phyloP scores from a whole-genome alignment of 2,113 vertebrate genomes.

The Damaliscus lunatus region DNA sequence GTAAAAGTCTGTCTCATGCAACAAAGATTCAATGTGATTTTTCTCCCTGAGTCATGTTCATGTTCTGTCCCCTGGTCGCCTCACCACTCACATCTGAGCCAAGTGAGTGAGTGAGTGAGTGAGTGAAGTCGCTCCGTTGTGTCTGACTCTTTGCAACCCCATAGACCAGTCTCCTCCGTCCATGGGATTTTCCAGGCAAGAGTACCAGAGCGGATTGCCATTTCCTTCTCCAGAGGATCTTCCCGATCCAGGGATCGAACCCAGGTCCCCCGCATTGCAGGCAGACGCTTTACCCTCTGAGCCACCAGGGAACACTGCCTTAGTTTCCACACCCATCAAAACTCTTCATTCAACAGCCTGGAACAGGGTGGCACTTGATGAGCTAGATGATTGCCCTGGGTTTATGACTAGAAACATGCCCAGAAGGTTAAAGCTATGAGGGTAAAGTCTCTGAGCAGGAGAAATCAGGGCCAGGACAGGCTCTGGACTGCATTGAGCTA shows the following conservation, averaged over 20 bases:
- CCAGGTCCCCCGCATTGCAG: neutral
- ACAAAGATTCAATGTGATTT: neutral
- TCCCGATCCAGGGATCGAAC: neutral
- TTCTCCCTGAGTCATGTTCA: neutral
- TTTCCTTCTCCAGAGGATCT: neutral
- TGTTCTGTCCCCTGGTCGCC: neutral
- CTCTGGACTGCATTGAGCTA: neutral
- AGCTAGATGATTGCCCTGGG: neutral
- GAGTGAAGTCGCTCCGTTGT: neutral
- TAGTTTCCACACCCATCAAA: neutral
- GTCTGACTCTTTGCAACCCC: neutral
- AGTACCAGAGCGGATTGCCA: neutral
- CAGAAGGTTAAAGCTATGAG: neutral
- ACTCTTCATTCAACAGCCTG: neutral
- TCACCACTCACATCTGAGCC: neutral
- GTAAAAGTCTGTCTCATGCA: neutral
- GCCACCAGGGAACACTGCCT: neutral
- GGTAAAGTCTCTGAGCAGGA: neutral
- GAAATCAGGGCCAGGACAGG: neutral
- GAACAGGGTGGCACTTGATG: neutral
- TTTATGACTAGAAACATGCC: neutral
- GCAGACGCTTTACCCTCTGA: neutral
- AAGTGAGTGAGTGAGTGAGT: neutral
- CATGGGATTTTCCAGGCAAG: neutral
- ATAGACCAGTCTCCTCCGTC: neutral